Evolutionary conservation across 2,113 vertebrate species (phyloP).

Genomic region (Oenanthe melanoleuca): DNA sequence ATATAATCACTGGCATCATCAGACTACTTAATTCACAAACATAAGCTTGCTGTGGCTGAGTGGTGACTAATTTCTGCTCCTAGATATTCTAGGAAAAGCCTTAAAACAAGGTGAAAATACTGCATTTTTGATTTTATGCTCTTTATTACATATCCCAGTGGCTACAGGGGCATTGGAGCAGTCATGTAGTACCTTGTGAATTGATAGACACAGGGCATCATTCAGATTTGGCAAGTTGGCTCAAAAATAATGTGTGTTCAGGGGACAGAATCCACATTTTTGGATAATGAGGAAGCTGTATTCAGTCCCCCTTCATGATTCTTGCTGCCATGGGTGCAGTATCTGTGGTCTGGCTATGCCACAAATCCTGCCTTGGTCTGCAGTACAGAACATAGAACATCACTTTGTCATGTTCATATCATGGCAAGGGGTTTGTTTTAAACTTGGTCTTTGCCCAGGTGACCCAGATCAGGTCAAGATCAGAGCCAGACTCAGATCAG

Average conservation of each 20-base stretch:
- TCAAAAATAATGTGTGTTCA: background rate
- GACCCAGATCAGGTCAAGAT: background rate
- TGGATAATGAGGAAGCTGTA: background rate
- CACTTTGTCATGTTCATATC: background rate
- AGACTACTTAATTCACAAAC: background rate
- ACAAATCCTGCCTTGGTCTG: background rate
- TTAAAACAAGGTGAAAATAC: background rate
- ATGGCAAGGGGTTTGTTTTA: background rate
- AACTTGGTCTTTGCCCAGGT: background rate
- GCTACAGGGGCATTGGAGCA: background rate
- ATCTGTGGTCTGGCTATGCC: background rate
- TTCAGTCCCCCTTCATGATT: background rate
- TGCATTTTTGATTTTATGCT: background rate
- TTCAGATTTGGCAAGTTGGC: background rate
- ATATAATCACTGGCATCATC: slow-evolving; percentile 21
- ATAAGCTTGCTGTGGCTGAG: background rate
- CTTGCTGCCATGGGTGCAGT: background rate
- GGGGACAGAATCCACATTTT: background rate
- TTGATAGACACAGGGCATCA: background rate
- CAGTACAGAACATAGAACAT: fast-evolving
- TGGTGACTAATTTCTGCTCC: background rate
- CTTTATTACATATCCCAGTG: background rate
- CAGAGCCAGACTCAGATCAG: background rate
- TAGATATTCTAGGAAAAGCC: background rate
- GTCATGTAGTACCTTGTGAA: background rate